These are phyloP conservation scores for Collichthys lucidus DNA, from an alignment of 2,113 vertebrate genomes.

Conservation along the genomic window DNA sequence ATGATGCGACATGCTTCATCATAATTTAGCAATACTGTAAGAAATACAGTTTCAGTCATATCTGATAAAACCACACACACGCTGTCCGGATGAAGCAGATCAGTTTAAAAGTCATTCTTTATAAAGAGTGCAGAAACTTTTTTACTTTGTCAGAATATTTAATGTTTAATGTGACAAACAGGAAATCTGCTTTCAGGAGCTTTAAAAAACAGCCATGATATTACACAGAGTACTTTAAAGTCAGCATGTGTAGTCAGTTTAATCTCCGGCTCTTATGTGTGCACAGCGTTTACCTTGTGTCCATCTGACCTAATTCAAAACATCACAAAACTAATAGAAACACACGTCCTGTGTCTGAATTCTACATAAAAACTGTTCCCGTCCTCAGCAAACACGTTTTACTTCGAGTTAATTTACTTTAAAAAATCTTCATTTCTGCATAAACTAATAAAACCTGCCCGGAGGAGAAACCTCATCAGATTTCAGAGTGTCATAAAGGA, in stretches of 20 bases:
- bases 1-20: neutral
- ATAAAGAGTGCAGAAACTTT: too few relatives aligned
- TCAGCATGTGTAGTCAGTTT: neutral
- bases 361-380: neutral
- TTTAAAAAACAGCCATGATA: neutral
- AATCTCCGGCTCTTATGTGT: neutral
- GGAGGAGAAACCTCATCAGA: constrained; percentile 1
- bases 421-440: neutral
- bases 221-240: neutral
- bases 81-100: too few relatives aligned
- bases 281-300: neutral
- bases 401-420: constrained; percentile 4
- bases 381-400: neutral
- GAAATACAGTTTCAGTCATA: too few relatives aligned
- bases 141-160: neutral
- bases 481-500: neutral
- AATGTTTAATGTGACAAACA: neutral
- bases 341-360: neutral
- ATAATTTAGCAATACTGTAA: too few relatives aligned
- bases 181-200: neutral
- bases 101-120: too few relatives aligned
- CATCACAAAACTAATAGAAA: neutral
- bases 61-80: too few relatives aligned
- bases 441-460: constrained; percentile 18
- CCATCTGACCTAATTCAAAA: neutral